These are phyloP conservation scores for Cyprinodon brontotheroides DNA, from an alignment of 2,113 vertebrate species.

Conservation along the genomic window DNA sequence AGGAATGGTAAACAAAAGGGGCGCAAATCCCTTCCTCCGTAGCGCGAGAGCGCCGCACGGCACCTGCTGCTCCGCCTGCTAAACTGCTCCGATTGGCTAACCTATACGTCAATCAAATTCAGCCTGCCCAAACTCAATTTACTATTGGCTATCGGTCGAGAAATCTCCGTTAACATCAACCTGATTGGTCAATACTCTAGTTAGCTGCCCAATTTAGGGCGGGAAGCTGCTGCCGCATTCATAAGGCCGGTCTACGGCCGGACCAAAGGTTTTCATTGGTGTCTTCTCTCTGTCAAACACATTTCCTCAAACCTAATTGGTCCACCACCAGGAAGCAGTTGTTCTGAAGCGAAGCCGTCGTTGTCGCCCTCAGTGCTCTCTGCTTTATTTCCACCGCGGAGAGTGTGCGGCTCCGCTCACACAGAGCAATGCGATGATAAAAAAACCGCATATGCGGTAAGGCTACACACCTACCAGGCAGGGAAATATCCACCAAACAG, in stretches of 20 bases:
- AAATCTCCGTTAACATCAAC: background rate
- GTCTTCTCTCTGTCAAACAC: background rate
- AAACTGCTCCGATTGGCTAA: conserved; percentile 45
- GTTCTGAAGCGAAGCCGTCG: conserved; percentile 56
- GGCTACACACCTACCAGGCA: conserved; percentile 70
- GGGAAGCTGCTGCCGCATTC: conserved; percentile 42
- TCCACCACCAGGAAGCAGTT: conserved; percentile 49
- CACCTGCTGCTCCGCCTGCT: conserved; percentile 80
- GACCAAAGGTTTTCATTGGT: conserved; percentile 60
- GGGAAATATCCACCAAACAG: conserved; percentile 57
- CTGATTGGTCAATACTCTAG: conserved; percentile 53
- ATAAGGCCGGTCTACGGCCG: conserved; percentile 62
- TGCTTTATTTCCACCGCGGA: conserved; percentile 74
- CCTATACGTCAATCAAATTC: conserved; percentile 5
- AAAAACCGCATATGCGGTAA: conserved; percentile 81
- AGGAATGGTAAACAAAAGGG: conserved; percentile 78
- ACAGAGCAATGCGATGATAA: conserved; percentile 79
- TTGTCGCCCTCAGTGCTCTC: conserved; percentile 67
- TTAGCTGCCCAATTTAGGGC: conserved; percentile 61
- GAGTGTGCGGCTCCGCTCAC: conserved; percentile 74
- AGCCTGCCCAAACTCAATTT: background rate
- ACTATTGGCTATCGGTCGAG: conserved; percentile 49
- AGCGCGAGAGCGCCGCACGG: conserved; percentile 61
- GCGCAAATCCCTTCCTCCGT: conserved; percentile 58
- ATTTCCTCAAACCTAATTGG: conserved; percentile 59